Base-by-base conservation (phyloP, 1,140 invertebrate genomes). In the Lordiphosa mommai region DNA sequence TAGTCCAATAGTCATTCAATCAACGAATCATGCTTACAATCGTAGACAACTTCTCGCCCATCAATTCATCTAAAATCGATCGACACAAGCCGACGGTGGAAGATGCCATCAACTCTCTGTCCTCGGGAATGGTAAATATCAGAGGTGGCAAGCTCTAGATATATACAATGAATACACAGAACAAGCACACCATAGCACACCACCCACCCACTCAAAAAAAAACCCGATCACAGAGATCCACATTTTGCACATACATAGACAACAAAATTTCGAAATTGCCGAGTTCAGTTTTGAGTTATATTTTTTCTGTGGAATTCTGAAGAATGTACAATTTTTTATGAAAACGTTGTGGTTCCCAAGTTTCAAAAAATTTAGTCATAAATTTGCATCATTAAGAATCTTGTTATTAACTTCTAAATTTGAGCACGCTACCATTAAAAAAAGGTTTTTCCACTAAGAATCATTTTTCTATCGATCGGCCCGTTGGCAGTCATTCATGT, bases 61-160 rank as follows among this genome's bases (percentile, higher is more conserved):
- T 89, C 58, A 89, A 87, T 65, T 86, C 76, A 76, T 76, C 85
- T 61, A 88, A 86, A 72, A 76, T 77, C 57, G 88, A 89, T 84
- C 89, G 90, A 49, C 90, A 90, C 73, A 91, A 91, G 72, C 88
- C 92, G 58, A 92, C 92, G 27, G 92, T 93, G 65, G 92, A 93
- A 87, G 91, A 93, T 77, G 92, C 93, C 68, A 91, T 94, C 71
- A 94, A 94, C 88, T 94, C 93, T 89, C 92, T 95, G 80, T 94
- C 94, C 60, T 93, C 92, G 51, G 94, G 94, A 92, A 94, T 94
- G 93, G 93, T 95, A 91, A 93, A 86, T 85, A 84, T 84, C 70
- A 36, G 37, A 69, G 49, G 41, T 64, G 68, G 44, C 57, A 44
- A 69, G 29, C 57, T 51, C 52, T 84, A 82, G 72, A 76, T 51